phyloP scores from a whole-genome alignment of 2,797 vertebrate genomes.

The Schizothorax lantsangensis region DNA sequence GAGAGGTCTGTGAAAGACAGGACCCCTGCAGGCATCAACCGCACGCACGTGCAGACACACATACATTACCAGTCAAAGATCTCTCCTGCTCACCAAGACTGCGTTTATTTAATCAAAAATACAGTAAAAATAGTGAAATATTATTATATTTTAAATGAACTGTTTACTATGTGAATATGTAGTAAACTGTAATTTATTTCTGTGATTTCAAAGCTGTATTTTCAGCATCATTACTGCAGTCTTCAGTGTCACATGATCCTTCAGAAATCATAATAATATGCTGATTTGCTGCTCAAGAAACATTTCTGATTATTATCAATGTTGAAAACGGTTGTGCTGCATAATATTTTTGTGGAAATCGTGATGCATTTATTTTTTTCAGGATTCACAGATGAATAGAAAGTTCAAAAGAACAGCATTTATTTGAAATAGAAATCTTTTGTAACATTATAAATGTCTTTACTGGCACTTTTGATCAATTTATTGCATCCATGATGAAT shows the following conservation, averaged over 20 bases:
- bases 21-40: slow-evolving; percentile 76
- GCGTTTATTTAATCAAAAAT: background rate
- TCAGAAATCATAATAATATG: background rate
- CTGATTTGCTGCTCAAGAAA: background rate
- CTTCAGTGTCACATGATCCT: background rate
- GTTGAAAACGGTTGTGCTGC: background rate
- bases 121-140: background rate
- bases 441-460: background rate
- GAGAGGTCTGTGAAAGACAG: slow-evolving; percentile 78
- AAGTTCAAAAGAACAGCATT: background rate
- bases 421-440: background rate
- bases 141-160: background rate
- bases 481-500: background rate
- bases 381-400: background rate
- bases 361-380: background rate
- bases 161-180: background rate
- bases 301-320: background rate
- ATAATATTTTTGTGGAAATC: background rate
- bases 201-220: background rate
- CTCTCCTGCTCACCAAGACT: slow-evolving; percentile 34
- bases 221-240: background rate
- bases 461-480: background rate
- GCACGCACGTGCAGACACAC: slow-evolving; percentile 21
- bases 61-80: slow-evolving; percentile 52
- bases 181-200: background rate